Base-by-base conservation (phyloP, 2,113 vertebrate genomes). In the Cygnus buccinator region DNA sequence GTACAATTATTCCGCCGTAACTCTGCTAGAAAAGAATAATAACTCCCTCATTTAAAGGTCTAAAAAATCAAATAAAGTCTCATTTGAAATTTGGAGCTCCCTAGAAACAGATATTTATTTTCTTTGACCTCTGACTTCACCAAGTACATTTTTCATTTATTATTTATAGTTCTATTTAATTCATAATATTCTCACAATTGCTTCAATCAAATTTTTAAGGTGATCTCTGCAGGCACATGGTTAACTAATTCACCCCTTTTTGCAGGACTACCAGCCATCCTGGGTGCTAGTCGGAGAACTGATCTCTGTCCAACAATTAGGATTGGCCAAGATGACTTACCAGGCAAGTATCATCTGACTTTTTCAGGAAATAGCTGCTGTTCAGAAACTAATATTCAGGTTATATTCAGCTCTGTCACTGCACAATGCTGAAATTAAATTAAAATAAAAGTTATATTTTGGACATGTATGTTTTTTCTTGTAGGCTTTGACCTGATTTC, bases 401-500 rank as follows among this genome's bases (percentile, higher is more conserved):
- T 84, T 84, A 43, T 55, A 41, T 46, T 72, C 33, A 93, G 6
- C 26, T 73, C 55, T 46, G 26, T 44, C 14, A 55, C 79, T 77
- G 21, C 19, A 84, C 14, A 68, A 19, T 75, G 84, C 25, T 70
- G 35, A 29, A 73, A 74, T n/a, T 18, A 77, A 83, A 80, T 48
- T 62, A 50, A 76, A 93, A 59, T 28, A 3, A 19, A 87, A 78
- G 21, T 33, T 61, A 83, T 3, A 58, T 68, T 91, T n/a, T 71
- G 59, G 57, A 73, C 57, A 79, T 23, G 2, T 18, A 5, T 67
- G 2, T 95, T 46, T 94, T 90, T 94, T 89, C 75, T 75, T 89
- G 15, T 76, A 99, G 98, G 99, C 33, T 99, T 99, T 98, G 98
- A 99, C 67, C 97, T 99, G 72, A 99, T 99, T 97, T 98, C 98